These are phyloP conservation scores for Caenorhabditis latens DNA, from an alignment of 1,140 invertebrate species.

Conservation along the genomic window DNA sequence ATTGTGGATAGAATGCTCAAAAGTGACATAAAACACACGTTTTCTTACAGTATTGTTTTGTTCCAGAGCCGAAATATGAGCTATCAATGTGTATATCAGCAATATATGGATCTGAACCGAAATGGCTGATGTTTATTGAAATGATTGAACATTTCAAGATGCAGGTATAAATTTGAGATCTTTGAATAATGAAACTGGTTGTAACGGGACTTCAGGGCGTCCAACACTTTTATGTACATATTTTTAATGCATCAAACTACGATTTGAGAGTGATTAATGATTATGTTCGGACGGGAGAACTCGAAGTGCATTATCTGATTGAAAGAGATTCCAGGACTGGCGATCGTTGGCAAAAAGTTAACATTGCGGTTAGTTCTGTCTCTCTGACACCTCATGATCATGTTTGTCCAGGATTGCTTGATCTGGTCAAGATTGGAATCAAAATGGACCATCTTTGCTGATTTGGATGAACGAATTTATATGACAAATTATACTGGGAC, in stretches of 20 bases:
- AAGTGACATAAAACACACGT: background rate
- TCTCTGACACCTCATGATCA: background rate
- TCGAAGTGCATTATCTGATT: background rate
- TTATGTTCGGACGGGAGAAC: constrained; percentile 15
- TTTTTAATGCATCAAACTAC: constrained; percentile 4
- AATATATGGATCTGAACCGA: constrained; percentile 15
- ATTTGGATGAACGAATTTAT: constrained; percentile 27
- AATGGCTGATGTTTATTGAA: constrained; percentile 40
- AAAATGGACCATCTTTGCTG: constrained; percentile 32
- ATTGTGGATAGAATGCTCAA: background rate
- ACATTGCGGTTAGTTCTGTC: constrained; percentile 1
- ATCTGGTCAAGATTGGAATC: background rate
- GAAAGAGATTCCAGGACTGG: constrained; percentile 2
- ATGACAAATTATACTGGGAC: constrained; percentile 36
- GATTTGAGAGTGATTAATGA: constrained; percentile 18
- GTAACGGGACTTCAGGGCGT: background rate
- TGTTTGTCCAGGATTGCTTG: background rate
- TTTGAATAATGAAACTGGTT: background rate
- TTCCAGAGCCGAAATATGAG: background rate
- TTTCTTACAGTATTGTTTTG: background rate
- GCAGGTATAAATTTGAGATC: background rate
- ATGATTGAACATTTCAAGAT: constrained; percentile 32
- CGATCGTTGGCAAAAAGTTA: background rate
- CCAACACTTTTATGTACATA: constrained; percentile 23
- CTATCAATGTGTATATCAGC: constrained; percentile 16